A percentile compares a stretch with the other conserved stretches of the same genome.
Conservation (phyloP, 2,888 invertebrate species). For the Rhyacophila evoluta region DNA sequence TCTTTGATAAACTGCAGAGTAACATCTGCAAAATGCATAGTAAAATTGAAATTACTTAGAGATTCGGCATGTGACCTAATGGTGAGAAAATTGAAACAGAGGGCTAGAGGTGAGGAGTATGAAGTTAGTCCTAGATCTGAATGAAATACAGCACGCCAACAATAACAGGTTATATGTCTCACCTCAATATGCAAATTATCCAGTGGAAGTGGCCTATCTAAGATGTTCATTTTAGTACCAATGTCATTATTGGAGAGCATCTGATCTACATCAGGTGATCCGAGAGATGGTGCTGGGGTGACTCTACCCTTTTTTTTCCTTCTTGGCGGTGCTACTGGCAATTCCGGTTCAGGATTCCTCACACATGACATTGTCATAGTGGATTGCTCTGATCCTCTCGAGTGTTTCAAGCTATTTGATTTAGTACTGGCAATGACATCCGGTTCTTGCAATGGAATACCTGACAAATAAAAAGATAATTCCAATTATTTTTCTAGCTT, state of each 20-base stretch:
- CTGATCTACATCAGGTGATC: conserved; percentile 48
- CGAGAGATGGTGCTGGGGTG: conserved; percentile 39
- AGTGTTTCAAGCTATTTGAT: conserved; percentile 67
- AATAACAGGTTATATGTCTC: not conserved
- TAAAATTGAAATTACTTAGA: too few species aligned
- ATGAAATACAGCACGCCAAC: too few species aligned
- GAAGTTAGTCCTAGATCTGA: too few species aligned
- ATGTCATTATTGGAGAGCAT: conserved; percentile 23
- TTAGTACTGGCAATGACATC: conserved; percentile 96
- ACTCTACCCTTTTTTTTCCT: conserved; percentile 76
- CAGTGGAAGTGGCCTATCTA: conserved; percentile 45
- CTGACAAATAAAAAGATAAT: too few species aligned
- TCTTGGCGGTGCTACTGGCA: conserved; percentile 83
- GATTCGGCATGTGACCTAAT: too few species aligned
- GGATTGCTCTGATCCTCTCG: conserved; percentile 56
- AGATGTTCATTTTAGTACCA: conserved; percentile 20
- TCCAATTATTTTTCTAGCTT: too few species aligned
- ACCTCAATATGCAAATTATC: conserved; percentile 52
- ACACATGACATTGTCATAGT: conserved; percentile 48
- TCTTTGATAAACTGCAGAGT: too few species aligned
- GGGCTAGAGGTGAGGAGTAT: too few species aligned
- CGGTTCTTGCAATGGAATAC: conserved; percentile 79
- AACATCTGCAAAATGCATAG: too few species aligned
- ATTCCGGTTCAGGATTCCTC: conserved; percentile 56
- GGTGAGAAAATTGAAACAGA: too few species aligned